Evolutionary conservation across 2,888 invertebrate genomes (phyloP).

Genomic region (Amphiduros pacificus): DNA sequence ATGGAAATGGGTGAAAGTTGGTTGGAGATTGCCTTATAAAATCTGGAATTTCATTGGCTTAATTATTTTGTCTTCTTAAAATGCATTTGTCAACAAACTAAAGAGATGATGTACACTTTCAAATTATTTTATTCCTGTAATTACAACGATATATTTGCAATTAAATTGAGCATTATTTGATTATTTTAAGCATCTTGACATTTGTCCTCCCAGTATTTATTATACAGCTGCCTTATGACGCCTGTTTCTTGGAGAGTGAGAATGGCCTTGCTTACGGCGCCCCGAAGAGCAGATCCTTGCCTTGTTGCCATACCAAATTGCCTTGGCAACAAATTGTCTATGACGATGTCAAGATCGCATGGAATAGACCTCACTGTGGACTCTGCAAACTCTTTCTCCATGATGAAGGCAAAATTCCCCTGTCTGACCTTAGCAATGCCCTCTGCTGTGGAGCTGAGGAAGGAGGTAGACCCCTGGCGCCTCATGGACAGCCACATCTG

Average conservation of each 20-base stretch:
- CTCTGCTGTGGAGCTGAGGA: background rate
- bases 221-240: background rate
- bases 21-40: too few relatives aligned
- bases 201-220: background rate
- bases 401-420: background rate
- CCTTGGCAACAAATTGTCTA: background rate
- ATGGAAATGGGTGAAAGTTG: too few relatives aligned
- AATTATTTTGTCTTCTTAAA: too few relatives aligned
- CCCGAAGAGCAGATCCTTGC: background rate
- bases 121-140: too few relatives aligned
- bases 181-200: too few relatives aligned
- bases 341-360: background rate
- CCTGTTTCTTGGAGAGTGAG: background rate
- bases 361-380: background rate
- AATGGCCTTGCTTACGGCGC: background rate
- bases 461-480: too few relatives aligned
- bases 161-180: too few relatives aligned
- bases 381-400: background rate
- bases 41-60: too few relatives aligned
- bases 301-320: background rate
- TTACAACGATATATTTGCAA: too few relatives aligned
- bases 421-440: background rate
- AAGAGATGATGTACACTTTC: too few relatives aligned
- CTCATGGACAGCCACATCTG: background rate
- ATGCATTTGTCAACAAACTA: too few relatives aligned